Evolutionary conservation across 2,113 vertebrate genomes (phyloP).

Genomic region (Mystacornis crossleyi): DNA sequence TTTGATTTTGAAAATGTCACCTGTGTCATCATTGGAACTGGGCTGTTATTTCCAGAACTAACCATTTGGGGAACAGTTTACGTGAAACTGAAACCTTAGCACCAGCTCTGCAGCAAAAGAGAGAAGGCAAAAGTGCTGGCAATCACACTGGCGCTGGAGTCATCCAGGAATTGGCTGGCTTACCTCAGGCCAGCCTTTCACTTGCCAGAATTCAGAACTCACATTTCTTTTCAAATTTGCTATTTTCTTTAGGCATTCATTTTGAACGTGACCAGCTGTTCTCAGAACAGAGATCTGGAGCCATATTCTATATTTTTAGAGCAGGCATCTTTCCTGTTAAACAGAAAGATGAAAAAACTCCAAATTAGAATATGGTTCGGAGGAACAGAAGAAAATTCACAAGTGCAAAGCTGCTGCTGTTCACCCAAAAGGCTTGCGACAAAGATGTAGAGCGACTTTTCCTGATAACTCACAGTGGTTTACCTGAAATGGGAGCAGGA

Average conservation of each 20-base stretch:
- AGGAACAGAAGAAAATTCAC: constrained; percentile 56
- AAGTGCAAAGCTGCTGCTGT: constrained; percentile 51
- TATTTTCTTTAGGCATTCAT: constrained; percentile 65
- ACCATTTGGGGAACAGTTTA: constrained; percentile 61
- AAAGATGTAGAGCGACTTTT: neutral
- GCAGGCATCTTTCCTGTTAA: constrained; percentile 66
- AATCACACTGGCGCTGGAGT: neutral
- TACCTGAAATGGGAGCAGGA: neutral
- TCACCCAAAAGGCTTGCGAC: constrained; percentile 33
- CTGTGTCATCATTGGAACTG: constrained; percentile 63
- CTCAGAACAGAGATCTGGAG: constrained; percentile 66
- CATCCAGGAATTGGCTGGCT: constrained; percentile 61
- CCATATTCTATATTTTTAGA: constrained; percentile 67
- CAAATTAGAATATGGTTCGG: constrained; percentile 56
- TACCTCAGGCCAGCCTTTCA: constrained; percentile 51
- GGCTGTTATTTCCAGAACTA: constrained; percentile 68
- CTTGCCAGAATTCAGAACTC: constrained; percentile 48
- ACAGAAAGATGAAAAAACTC: constrained; percentile 65
- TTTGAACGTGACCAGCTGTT: constrained; percentile 71
- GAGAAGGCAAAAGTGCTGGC: constrained; percentile 61
- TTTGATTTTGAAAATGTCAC: constrained; percentile 70
- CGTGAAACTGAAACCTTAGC: constrained; percentile 47
- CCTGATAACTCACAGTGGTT: neutral
- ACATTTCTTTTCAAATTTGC: constrained; percentile 64
- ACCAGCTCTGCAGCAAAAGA: constrained; percentile 38